These are phyloP conservation scores for Danaus melanippus DNA, from an alignment of 1,140 invertebrate species.

Conservation along the genomic window DNA sequence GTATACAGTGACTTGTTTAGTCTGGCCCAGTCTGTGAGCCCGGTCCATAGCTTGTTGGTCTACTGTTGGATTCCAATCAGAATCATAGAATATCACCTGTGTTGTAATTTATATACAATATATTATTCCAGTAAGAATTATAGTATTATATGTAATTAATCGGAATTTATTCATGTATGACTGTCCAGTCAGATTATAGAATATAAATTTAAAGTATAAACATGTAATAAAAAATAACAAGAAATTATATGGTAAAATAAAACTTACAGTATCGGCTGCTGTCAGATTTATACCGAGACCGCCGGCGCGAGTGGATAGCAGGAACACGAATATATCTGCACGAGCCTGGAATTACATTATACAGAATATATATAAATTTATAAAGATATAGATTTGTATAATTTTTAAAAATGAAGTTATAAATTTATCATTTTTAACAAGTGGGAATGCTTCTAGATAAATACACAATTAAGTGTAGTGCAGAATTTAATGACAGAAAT, in stretches of 20 bases:
- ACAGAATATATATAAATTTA: slow-evolving; percentile 1
- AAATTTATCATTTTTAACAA: too few species aligned
- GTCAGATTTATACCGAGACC: slow-evolving; percentile 98
- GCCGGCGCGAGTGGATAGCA: slow-evolving; percentile 96
- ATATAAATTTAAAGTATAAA: too few species aligned
- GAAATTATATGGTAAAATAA: background rate
- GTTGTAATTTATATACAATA: too few species aligned
- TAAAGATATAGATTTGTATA: background rate
- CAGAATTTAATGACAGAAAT: too few species aligned
- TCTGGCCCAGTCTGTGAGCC: slow-evolving; percentile 89
- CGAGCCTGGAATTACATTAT: slow-evolving; percentile 75
- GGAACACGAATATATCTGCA: slow-evolving; percentile 95
- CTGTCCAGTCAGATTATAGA: too few species aligned
- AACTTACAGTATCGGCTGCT: slow-evolving; percentile 95
- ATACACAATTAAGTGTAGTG: too few species aligned
- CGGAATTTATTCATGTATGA: too few species aligned
- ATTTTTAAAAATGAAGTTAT: too few species aligned
- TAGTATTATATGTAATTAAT: too few species aligned
- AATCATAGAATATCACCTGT: slow-evolving; percentile 98
- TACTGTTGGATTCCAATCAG: slow-evolving; percentile 98
- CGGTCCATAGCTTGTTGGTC: slow-evolving; percentile 96
- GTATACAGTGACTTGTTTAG: slow-evolving; percentile 94
- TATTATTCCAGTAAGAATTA: too few species aligned
- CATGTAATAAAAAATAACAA: background rate
- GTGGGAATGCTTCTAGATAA: too few species aligned